Base-by-base conservation (phyloP, 2,797 vertebrate genomes). In the Zalophus californianus region DNA sequence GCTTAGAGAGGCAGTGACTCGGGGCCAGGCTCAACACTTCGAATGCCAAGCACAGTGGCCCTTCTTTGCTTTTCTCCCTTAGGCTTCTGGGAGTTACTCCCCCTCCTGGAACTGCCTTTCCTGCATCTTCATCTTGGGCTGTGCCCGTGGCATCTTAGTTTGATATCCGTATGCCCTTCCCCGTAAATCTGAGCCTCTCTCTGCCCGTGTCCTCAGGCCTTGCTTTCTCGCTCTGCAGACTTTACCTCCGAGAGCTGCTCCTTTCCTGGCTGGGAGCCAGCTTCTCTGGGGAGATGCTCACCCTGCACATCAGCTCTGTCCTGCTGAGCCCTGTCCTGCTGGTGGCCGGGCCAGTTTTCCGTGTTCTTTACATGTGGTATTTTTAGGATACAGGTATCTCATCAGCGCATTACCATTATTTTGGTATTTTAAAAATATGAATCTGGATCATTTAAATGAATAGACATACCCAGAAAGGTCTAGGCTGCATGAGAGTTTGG, bases 301-400 rank as follows among this genome's bases (percentile, higher is more conserved):
- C 14, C 44, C 9, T 2, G 0, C n/a, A 16, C 0, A 0, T 13
- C 82, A 25, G 11, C 20, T 82, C 41, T 73, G 27, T 38, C 79
- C 5, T 54, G 38, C 25, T 4, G 29, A 60, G 64, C 23, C 35
- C 66, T 23, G 2, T 60, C 48, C 73, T 41, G 1, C 20, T 2
- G 21, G 21, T 23, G 38, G 68, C 38, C 7, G 0, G 38, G 48
- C 12, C 23, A 7, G 11, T 27, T 66, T 73, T 86, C 72, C 10
- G 29, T 41, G 52, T 60, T 78, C 41, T 91, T 9, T 5, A 52
- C 1, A 0, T 27, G 52, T 15, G 52, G 7, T 58, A 18, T 27
- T 75, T 92, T 78, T 80, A 77, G 60, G 66, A 27, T 11, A 23
- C 50, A 20, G 10, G 16, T 44, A 62, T n/a, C 75, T 87, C 68